A percentile compares a stretch with the other conserved stretches of the same genome.
These are phyloP conservation scores for Luperina testacea DNA, from an alignment of 2,888 invertebrate genomes.

Conservation along the genomic window DNA sequence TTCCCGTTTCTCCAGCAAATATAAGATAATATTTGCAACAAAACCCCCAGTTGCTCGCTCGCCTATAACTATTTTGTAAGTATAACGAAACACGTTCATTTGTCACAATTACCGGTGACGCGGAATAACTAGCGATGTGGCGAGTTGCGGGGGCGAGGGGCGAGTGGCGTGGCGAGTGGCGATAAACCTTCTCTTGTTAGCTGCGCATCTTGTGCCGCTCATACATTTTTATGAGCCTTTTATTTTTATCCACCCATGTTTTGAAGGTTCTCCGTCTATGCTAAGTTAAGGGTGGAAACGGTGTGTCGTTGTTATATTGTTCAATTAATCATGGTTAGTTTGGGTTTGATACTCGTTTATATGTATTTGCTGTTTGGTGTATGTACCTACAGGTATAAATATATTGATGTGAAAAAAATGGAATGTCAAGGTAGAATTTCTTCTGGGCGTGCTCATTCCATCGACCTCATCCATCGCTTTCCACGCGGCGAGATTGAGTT, in stretches of 20 bases:
- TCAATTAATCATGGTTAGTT: slow-evolving; percentile 37
- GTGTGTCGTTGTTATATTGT: slow-evolving; percentile 39
- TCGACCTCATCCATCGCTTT: neutral
- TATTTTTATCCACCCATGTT: slow-evolving; percentile 87
- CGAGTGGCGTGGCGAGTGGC: slow-evolving; percentile 64
- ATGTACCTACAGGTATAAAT: neutral
- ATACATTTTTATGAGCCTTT: slow-evolving; percentile 89
- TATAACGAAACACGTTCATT: slow-evolving; percentile 82
- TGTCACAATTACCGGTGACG: slow-evolving; percentile 88
- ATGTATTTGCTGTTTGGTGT: neutral
- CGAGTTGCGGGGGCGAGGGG: slow-evolving; percentile 36
- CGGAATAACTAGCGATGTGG: slow-evolving; percentile 85
- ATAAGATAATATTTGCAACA: slow-evolving; percentile 24
- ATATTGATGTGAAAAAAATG: neutral
- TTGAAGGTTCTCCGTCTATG: slow-evolving; percentile 67
- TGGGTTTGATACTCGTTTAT: slow-evolving; percentile 1
- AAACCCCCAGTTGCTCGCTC: slow-evolving; percentile 18
- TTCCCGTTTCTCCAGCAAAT: slow-evolving; percentile 19
- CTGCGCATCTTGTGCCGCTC: slow-evolving; percentile 82
- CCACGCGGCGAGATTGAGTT: too few species aligned
- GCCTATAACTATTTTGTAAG: slow-evolving; percentile 67
- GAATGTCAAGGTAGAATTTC: neutral
- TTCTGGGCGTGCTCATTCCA: neutral
- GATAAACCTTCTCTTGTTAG: slow-evolving; percentile 80
- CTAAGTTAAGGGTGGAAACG: slow-evolving; percentile 31